Evolutionary conservation across 2,888 invertebrate species (phyloP).

Genomic region (Eupithecia inturbata): DNA sequence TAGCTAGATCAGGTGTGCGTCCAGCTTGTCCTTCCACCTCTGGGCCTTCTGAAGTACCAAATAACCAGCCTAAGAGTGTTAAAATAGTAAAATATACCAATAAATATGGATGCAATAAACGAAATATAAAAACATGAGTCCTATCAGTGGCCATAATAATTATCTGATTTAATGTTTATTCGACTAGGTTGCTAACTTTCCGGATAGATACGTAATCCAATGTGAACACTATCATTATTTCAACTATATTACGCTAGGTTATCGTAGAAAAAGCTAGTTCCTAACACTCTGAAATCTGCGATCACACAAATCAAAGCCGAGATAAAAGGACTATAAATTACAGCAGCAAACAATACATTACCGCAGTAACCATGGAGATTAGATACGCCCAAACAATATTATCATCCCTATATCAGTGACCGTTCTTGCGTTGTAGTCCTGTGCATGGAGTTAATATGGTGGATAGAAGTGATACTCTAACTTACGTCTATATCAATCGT

Average conservation of each 20-base stretch:
- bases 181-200: background rate
- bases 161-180: no score
- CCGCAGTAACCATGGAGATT: constrained; percentile 68
- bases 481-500: background rate
- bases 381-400: constrained; percentile 71
- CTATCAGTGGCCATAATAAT: no score
- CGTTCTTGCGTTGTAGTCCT: constrained; percentile 38
- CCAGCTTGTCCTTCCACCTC: no score
- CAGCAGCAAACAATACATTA: constrained; percentile 38
- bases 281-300: constrained; percentile 18
- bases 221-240: background rate
- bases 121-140: no score
- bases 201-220: background rate
- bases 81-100: no score
- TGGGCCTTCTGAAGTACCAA: no score
- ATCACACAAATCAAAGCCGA: constrained; percentile 34
- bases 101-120: no score
- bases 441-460: constrained; percentile 1
- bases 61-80: no score
- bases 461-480: constrained; percentile 24
- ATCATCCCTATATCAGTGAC: constrained; percentile 69
- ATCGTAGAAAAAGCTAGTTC: background rate
- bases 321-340: constrained; percentile 35
- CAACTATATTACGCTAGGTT: background rate
- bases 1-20: no score